Evolutionary conservation across 2,797 vertebrate genomes (phyloP).

Genomic region (Vultur gryphus): DNA sequence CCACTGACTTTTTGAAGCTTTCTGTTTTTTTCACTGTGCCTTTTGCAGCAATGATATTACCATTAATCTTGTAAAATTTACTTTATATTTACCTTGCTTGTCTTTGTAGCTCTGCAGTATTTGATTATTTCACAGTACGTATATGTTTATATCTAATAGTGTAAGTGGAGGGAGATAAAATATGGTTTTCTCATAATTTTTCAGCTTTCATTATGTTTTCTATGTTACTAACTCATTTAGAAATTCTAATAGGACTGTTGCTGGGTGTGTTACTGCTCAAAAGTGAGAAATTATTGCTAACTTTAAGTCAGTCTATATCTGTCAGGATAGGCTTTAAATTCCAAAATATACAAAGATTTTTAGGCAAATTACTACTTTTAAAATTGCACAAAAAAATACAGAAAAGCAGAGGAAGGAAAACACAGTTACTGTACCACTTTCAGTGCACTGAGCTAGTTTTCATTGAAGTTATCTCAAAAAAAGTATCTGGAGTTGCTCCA

Average conservation of each 20-base stretch:
- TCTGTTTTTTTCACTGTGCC: not conserved
- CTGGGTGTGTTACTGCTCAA: not conserved
- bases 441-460: not conserved
- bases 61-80: not conserved
- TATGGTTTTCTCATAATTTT: not conserved
- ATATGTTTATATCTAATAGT: not conserved
- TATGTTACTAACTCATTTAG: not conserved
- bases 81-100: not conserved
- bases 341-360: not conserved
- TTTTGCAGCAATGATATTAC: not conserved
- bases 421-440: not conserved
- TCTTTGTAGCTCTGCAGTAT: not conserved
- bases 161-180: not conserved
- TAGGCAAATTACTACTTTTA: not conserved
- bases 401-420: not conserved
- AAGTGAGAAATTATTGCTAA: not conserved
- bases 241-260: not conserved
- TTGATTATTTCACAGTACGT: not conserved
- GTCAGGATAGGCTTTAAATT: not conserved
- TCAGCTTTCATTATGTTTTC: not conserved
- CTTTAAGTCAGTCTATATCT: not conserved
- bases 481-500: not conserved
- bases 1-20: not conserved
- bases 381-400: not conserved
- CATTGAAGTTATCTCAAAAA: not conserved